phyloP scores from a whole-genome alignment of 1,140 invertebrate species.

The Bemisia tabaci region DNA sequence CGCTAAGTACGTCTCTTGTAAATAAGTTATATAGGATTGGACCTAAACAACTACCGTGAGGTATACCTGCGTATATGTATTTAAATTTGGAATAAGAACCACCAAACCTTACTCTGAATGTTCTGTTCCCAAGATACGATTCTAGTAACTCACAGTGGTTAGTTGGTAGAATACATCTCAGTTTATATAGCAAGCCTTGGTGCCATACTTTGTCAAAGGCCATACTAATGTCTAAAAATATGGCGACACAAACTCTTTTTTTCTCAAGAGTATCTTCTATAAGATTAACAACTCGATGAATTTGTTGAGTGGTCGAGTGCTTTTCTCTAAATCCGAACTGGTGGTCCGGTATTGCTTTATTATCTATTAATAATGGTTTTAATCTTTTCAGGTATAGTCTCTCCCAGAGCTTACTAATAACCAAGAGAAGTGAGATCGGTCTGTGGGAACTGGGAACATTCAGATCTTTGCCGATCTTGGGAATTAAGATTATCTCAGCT shows the following conservation, averaged over 20 bases:
- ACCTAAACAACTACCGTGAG: slow-evolving; percentile 1
- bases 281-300: slow-evolving; percentile 9
- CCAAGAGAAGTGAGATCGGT: slow-evolving; percentile 26
- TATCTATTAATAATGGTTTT: background rate
- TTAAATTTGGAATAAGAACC: background rate
- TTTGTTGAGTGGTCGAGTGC: slow-evolving; percentile 7
- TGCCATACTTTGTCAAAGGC: slow-evolving; percentile 29
- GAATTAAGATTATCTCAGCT: slow-evolving; percentile 26
- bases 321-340: slow-evolving; percentile 5
- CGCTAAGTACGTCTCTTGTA: background rate
- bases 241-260: slow-evolving; percentile 20
- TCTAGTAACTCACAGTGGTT: background rate
- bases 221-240: slow-evolving; percentile 26
- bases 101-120: background rate
- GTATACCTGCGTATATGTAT: background rate
- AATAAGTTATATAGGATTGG: background rate
- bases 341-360: slow-evolving; percentile 12
- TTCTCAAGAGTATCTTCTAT: slow-evolving; percentile 5
- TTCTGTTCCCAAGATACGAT: background rate
- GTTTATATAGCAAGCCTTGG: slow-evolving; percentile 23
- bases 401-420: slow-evolving; percentile 19
- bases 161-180: slow-evolving; percentile 6
- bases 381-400: slow-evolving; percentile 19
- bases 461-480: slow-evolving; percentile 21
- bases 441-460: slow-evolving; percentile 18